Percentiles rank a stretch among this genome's conserved stretches.
phyloP scores from a whole-genome alignment of 2,797 vertebrate species.

The Xenopus petersii region DNA sequence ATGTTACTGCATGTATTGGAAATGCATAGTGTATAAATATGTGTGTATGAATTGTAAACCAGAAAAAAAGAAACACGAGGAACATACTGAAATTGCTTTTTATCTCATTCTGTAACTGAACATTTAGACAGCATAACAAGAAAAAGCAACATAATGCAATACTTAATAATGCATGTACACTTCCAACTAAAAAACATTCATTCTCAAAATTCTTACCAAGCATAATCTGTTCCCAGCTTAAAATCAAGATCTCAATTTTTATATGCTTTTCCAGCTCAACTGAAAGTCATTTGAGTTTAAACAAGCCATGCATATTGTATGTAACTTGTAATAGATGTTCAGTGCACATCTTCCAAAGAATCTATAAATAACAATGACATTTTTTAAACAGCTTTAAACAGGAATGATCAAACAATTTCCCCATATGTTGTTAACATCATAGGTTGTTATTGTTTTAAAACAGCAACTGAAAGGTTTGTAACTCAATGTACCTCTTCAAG shows the following conservation, averaged over 20 bases:
- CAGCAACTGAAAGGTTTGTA: too few relatives aligned
- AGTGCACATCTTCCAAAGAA: not conserved
- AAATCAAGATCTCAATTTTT: not conserved
- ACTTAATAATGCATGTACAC: slow-evolving; percentile 23
- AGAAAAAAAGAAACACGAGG: not conserved
- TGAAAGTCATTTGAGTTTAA: slow-evolving; percentile 9
- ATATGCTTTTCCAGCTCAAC: not conserved
- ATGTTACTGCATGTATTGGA: not conserved
- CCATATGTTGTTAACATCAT: too few relatives aligned
- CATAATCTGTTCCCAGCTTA: slow-evolving; percentile 8
- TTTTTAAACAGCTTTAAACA: too few relatives aligned
- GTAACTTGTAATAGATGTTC: not conserved
- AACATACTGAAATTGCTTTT: not conserved
- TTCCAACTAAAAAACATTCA: not conserved
- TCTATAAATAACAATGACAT: too few relatives aligned
- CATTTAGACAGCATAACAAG: slow-evolving; percentile 1
- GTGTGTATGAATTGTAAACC: not conserved
- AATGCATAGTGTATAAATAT: not conserved
- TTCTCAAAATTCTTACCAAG: slow-evolving; percentile 14
- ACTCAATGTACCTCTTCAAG: too few relatives aligned
- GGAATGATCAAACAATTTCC: not conserved
- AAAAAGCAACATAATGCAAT: not conserved
- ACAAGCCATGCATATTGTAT: slow-evolving; percentile 2
- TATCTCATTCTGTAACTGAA: not conserved
- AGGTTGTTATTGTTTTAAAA: too few relatives aligned